Base-by-base conservation (phyloP, 2,113 vertebrate species). In the Sander lucioperca region DNA sequence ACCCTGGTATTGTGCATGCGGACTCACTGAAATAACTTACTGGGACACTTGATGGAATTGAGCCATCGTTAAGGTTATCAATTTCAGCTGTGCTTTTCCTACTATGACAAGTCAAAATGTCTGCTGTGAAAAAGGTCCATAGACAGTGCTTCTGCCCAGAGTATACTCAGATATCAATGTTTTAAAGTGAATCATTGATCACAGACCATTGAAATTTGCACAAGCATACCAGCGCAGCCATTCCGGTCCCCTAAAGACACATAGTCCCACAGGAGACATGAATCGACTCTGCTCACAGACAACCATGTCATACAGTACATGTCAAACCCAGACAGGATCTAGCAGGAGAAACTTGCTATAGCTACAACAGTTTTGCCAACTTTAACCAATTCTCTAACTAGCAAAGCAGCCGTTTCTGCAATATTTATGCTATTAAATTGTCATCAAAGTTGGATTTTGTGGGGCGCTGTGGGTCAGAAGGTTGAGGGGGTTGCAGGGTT, bases 181-280 rank as follows among this genome's bases (percentile, higher is more conserved):
- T 89, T 82, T 64, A 69, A 36, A 58, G 27, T 63, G 88, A 86
- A 59, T 76, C 59, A 65, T 72, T 66, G 74, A 77, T 83, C 69
- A 66, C 57, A 62, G 25, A 45, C 73, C 65, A 36, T 82, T 39
- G 56, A 71, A 71, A 84, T 61, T 62, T 83, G 69, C 75, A 73
- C 58, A 72, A 61, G 54, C 15, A 56, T 25, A 62, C 39, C 33
- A 13, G 19, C 15, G 1, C 0, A 27, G 62, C 50, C 63, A n/a
- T 73, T 81, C 45, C 16, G 30, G 6, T 77, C 64, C 77, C 30
- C 23, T 53, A n/a, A 70, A 71, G 66, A 76, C 67, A 43, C 50
- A 19, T 14, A 64, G 58, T 80, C 39, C 56, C 27, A 33, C 39
- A 23, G 36, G 30, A 76, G 51, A 78, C 53, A 56, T 63, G 57